These are phyloP conservation scores for Drosophila nigricruria DNA, from an alignment of 2,888 invertebrate species.

Conservation along the genomic window DNA sequence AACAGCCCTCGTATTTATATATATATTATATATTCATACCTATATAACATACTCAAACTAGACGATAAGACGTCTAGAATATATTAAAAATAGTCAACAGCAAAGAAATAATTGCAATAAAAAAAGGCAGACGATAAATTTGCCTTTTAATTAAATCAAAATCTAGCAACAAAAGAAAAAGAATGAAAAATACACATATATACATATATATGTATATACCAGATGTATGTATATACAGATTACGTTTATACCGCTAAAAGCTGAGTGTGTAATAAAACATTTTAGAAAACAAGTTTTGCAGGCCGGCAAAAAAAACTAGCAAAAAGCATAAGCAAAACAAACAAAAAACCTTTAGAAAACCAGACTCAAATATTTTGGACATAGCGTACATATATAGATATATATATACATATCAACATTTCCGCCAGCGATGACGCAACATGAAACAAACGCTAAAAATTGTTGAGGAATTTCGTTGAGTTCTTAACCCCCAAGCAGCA, in stretches of 20 bases:
- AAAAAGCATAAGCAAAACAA: constrained; percentile 13
- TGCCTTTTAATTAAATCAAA: constrained; percentile 62
- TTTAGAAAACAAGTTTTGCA: constrained; percentile 54
- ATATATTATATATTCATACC: neutral
- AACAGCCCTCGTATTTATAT: neutral
- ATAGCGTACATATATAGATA: constrained; percentile 21
- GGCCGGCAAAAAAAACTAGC: constrained; percentile 42
- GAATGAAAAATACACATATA: neutral
- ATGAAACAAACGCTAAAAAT: constrained; percentile 50
- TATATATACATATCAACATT: constrained; percentile 37
- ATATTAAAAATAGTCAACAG: constrained; percentile 29
- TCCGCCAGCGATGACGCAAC: constrained; percentile 74
- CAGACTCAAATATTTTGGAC: constrained; percentile 59
- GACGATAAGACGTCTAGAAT: constrained; percentile 37
- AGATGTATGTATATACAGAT: neutral
- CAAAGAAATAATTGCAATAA: constrained; percentile 2
- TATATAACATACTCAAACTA: neutral
- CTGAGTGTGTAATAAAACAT: constrained; percentile 36
- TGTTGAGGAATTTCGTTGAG: constrained; percentile 63
- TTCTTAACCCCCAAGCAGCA: constrained; percentile 32
- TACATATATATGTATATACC: neutral
- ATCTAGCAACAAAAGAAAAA: constrained; percentile 15
- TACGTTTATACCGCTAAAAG: constrained; percentile 5
- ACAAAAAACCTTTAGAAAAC: constrained; percentile 40
- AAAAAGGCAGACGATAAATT: constrained; percentile 52